Base-by-base conservation (phyloP, 30 jellyfish, hydroid and myxozoan genomes). In the Aurelia aurita complex sp. Pacific region DNA sequence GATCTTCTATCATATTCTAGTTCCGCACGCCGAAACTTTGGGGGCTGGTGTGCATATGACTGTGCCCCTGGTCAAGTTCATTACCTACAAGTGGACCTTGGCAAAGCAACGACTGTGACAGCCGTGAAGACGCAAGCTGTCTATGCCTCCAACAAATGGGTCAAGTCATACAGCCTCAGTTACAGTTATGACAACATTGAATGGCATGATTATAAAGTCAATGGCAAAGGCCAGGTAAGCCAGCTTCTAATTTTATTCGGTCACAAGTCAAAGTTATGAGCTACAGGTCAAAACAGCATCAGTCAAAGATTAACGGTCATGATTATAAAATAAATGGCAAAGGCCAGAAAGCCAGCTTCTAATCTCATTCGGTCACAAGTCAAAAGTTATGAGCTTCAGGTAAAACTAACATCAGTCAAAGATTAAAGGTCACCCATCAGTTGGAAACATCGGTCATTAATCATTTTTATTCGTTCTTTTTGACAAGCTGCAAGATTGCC, bases 11-110 rank as follows among this genome's bases (percentile, higher is more conserved):
- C 59, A 6, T 50, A 32, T 67, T 50, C 29, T 59, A 77, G 96
- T 51, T n/a, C 74, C 12, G 80, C 74, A 4, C 34, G 46, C 29
- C 73, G 92, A 36, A 77, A 69, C 43, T 76, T 82, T 74, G 99
- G 97, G 9, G 95, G 77, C 9, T 94, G 99, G 99, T 94, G 99
- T 69, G 96, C 99, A 6, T 40, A 50, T 53, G 87, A 84, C 19
- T 73, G 93, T 35, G 65, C 83, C 18, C 32, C 85, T 0, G 97
- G 84, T 29, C 54, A 78, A 63, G 75, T 57, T 17, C 93, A 97
- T 11, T 89, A 90, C 80, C 72, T 84, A 13, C 99, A 94, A 79
- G 96, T 94, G 42, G 96, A 89, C 57, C 77, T 94, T 15, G 95
- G 95, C 46, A 79, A 69, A 52, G 92, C 94, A 69, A 77, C 78